Conservation (phyloP, 2,113 vertebrate species). For the Syngnathoides biaculeatus region DNA sequence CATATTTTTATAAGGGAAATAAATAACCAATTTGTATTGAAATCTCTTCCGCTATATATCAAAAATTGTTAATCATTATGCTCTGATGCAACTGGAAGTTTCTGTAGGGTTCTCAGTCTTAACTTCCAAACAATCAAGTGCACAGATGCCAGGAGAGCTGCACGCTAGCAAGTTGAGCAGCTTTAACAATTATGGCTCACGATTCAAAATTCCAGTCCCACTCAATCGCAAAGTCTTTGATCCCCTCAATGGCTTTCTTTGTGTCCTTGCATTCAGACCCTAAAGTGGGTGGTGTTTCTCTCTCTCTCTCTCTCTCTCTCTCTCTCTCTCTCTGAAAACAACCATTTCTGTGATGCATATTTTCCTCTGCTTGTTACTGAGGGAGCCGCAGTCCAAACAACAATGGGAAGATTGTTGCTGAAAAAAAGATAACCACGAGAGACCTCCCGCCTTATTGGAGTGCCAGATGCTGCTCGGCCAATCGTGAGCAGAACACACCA, state of each 20-base stretch:
- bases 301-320: no score
- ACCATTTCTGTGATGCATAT: conserved; percentile 43
- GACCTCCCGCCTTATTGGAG: conserved; percentile 20
- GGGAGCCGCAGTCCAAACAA: conserved; percentile 34
- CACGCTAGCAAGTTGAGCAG: conserved; percentile 37
- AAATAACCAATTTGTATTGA: background rate
- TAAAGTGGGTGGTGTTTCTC: conserved; percentile 31
- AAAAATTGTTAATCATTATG: background rate
- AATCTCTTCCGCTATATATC: background rate
- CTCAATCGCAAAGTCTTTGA: conserved; percentile 56
- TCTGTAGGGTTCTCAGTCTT: background rate
- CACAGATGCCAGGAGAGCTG: conserved; percentile 14
- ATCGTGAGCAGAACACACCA: conserved; percentile 1
- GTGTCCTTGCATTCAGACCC: conserved; percentile 49
- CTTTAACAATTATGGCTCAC: conserved; percentile 47
- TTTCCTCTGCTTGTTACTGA: conserved; percentile 49
- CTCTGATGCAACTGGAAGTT: background rate
- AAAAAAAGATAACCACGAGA: conserved; percentile 67
- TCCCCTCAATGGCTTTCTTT: conserved; percentile 67
- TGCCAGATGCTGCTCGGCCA: conserved; percentile 40
- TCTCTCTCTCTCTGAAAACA: no score
- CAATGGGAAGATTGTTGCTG: conserved; percentile 55
- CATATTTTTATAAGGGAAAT: background rate
- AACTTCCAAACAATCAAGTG: conserved; percentile 5
- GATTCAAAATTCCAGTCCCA: conserved; percentile 59